Percentiles rank a stretch among this genome's conserved stretches.
Conservation (phyloP, 1,140 invertebrate species). For the Anastatus disparis region DNA sequence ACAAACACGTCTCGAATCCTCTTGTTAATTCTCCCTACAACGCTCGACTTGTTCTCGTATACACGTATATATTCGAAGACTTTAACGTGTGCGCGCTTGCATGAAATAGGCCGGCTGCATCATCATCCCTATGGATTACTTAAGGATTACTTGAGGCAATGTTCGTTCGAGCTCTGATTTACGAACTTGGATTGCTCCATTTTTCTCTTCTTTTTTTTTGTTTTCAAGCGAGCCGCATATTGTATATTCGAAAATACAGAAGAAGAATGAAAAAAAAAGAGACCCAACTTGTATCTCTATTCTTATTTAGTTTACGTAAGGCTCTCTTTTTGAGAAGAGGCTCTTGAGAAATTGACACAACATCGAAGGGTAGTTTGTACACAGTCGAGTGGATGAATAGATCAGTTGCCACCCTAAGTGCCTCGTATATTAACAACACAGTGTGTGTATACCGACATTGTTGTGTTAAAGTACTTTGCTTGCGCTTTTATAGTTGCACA, state of each 20-base stretch:
- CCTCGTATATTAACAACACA: too few species aligned
- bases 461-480: too few species aligned
- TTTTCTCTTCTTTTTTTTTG: slow-evolving; percentile 22
- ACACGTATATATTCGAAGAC: neutral
- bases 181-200: slow-evolving; percentile 56
- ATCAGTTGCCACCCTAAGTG: neutral
- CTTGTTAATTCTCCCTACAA: neutral
- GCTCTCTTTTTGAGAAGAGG: neutral
- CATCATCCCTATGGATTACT: slow-evolving; percentile 54
- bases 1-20: neutral
- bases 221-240: neutral
- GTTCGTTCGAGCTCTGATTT: slow-evolving; percentile 62
- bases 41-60: slow-evolving; percentile 13
- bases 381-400: slow-evolving; percentile 1
- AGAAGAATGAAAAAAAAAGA: too few species aligned
- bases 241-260: too few species aligned
- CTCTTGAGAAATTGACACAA: neutral
- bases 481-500: too few species aligned
- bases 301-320: too few species aligned
- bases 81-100: neutral
- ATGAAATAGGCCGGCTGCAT: slow-evolving; percentile 44
- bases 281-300: too few species aligned
- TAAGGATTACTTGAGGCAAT: slow-evolving; percentile 60
- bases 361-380: neutral
- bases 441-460: too few species aligned